Evolutionary conservation across 2,113 vertebrate genomes (phyloP).

Genomic region (Rhizomys pruinosus): DNA sequence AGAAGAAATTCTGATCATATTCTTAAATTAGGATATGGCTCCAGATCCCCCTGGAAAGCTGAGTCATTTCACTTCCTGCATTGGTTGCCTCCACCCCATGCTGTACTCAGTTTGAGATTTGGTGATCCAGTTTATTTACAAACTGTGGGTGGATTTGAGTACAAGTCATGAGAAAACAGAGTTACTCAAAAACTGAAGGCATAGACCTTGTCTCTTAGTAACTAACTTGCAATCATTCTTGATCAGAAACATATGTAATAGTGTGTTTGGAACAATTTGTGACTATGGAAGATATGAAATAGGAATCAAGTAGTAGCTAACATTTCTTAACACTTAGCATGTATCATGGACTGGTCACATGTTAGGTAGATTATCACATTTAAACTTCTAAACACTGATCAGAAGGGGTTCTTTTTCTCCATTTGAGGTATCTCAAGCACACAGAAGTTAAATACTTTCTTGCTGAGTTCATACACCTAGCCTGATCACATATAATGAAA

Average conservation of each 20-base stretch:
- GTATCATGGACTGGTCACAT: neutral
- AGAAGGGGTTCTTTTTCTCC: neutral
- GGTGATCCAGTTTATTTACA: slow-evolving; percentile 11
- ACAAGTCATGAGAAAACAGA: neutral
- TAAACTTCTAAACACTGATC: neutral
- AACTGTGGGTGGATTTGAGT: neutral
- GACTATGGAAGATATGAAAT: neutral
- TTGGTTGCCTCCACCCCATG: neutral
- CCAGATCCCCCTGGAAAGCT: slow-evolving; percentile 34
- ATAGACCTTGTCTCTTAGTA: neutral
- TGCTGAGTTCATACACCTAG: neutral
- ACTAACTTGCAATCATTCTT: neutral
- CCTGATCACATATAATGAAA: neutral
- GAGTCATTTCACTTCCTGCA: slow-evolving; percentile 65
- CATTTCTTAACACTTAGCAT: neutral
- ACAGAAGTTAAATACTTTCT: neutral
- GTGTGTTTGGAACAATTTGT: neutral
- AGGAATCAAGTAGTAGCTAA: neutral
- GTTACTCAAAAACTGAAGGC: neutral
- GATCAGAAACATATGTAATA: neutral
- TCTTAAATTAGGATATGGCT: slow-evolving; percentile 64
- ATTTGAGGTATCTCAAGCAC: neutral
- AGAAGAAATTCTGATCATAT: slow-evolving; percentile 70
- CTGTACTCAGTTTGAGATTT: neutral
- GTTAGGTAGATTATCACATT: neutral